Percentiles rank a stretch among this genome's conserved stretches.
Conservation (phyloP, 2,113 vertebrate genomes). For the Python bivittatus region DNA sequence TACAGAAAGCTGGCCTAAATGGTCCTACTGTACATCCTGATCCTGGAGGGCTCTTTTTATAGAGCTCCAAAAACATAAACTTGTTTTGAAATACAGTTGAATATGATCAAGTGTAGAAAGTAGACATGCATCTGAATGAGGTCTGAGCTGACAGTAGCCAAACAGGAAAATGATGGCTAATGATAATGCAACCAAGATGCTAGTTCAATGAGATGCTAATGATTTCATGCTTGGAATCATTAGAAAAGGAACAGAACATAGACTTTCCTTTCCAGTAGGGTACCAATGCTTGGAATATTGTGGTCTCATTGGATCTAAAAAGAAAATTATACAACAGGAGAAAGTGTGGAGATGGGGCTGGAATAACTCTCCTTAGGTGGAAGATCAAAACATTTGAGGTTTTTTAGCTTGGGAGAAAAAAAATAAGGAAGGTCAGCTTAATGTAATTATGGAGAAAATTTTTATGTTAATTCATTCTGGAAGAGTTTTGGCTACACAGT, state of each 20-base stretch:
- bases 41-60: neutral
- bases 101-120: neutral
- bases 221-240: neutral
- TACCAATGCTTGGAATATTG: neutral
- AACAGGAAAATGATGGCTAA: neutral
- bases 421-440: neutral
- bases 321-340: neutral
- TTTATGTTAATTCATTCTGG: neutral
- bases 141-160: neutral
- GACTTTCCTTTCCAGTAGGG: neutral
- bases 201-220: neutral
- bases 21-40: neutral
- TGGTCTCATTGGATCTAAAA: neutral
- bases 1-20: neutral
- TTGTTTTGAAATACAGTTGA: neutral
- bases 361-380: neutral
- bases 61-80: neutral
- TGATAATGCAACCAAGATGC: neutral
- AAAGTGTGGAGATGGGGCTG: neutral
- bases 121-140: neutral
- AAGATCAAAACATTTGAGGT: neutral
- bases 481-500: neutral
- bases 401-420: neutral
- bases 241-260: neutral
- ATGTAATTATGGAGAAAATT: neutral